These are phyloP conservation scores for Apodemia mormo DNA, from an alignment of 2,888 invertebrate species.

Conservation along the genomic window DNA sequence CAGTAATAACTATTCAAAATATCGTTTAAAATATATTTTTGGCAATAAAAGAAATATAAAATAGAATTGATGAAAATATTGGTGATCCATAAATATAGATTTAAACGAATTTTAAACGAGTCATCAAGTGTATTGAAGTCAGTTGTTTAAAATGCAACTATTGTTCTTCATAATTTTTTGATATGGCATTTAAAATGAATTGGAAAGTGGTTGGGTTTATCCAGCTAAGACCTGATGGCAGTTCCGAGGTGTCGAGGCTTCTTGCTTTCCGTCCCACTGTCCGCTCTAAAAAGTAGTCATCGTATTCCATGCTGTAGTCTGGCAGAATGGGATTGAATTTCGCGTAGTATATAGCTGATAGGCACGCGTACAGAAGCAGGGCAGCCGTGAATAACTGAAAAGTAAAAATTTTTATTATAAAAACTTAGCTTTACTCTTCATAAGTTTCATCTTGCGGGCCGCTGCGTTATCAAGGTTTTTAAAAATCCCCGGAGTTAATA, in stretches of 20 bases:
- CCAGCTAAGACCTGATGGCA: constrained; percentile 76
- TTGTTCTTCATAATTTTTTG: constrained; percentile 61
- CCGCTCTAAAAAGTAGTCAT: constrained; percentile 87
- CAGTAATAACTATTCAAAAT: too few species aligned
- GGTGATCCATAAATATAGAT: too few species aligned
- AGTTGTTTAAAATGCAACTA: constrained; percentile 37
- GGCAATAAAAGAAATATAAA: too few species aligned
- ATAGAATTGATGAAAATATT: too few species aligned
- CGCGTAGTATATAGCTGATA: constrained; percentile 93
- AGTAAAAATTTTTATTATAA: constrained; percentile 31
- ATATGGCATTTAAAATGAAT: constrained; percentile 83
- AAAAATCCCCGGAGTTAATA: too few species aligned
- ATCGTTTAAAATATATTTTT: too few species aligned
- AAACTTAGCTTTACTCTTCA: too few species aligned
- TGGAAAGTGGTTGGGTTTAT: constrained; percentile 84
- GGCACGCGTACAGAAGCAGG: constrained; percentile 90
- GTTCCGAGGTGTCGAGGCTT: constrained; percentile 60
- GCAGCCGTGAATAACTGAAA: constrained; percentile 90
- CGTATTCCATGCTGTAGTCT: constrained; percentile 88
- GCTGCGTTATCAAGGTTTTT: too few species aligned
- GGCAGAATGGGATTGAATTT: constrained; percentile 92
- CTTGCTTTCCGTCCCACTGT: constrained; percentile 79
- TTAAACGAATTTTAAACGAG: too few species aligned
- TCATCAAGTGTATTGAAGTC: background rate
- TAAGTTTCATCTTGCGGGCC: too few species aligned